Percentiles rank a stretch among this genome's conserved stretches.
Evolutionary conservation across 2,888 invertebrate species (phyloP).

Genomic region (Carabus problematicus): DNA sequence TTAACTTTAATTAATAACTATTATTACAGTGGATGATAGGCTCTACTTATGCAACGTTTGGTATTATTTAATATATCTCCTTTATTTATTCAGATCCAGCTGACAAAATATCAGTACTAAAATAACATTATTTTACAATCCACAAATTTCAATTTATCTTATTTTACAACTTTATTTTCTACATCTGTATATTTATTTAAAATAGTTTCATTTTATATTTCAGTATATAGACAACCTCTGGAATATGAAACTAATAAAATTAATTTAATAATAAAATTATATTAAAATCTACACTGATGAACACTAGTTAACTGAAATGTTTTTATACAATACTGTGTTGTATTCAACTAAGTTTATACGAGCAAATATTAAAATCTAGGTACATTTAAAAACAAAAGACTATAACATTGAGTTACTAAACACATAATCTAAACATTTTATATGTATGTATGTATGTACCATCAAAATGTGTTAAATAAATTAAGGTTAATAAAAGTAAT

Average conservation of each 20-base stretch:
- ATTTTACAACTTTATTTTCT: not conserved
- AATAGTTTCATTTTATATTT: not conserved
- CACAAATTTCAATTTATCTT: not conserved
- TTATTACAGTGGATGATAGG: too few relatives aligned
- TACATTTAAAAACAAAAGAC: constrained; percentile 5
- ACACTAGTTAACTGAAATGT: not conserved
- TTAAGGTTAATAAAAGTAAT: constrained; percentile 24
- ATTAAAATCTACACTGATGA: not conserved
- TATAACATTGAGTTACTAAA: not conserved
- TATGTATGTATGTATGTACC: constrained; percentile 17
- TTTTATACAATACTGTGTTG: constrained; percentile 11
- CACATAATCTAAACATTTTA: constrained; percentile 3
- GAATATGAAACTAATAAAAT: too few relatives aligned
- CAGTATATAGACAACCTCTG: not conserved
- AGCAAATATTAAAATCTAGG: constrained; percentile 5
- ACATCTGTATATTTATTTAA: not conserved
- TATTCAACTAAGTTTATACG: constrained; percentile 7
- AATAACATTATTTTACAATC: constrained; percentile 1
- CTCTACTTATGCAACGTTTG: too few relatives aligned
- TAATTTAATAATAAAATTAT: too few relatives aligned
- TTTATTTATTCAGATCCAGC: constrained; percentile 25
- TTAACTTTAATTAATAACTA: too few relatives aligned
- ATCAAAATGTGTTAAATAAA: constrained; percentile 29
- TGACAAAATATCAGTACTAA: constrained; percentile 24
- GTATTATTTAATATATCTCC: too few relatives aligned